These are phyloP conservation scores for Pomatostomus ruficeps DNA, from an alignment of 2,113 vertebrate genomes.

Conservation along the genomic window DNA sequence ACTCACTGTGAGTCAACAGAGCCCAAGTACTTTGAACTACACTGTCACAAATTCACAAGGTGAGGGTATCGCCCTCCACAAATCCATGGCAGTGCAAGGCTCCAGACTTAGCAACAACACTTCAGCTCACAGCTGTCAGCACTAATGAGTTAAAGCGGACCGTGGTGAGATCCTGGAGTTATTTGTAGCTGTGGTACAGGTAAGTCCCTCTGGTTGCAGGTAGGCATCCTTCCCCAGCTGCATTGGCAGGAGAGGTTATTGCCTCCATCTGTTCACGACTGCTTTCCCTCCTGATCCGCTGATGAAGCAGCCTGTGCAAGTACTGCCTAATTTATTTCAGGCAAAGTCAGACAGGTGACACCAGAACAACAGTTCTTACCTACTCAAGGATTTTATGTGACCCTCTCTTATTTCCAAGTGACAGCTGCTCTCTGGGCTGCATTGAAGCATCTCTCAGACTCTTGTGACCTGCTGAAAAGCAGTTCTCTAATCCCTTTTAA, in stretches of 20 bases:
- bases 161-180: not conserved
- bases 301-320: not conserved
- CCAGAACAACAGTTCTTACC: not conserved
- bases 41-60: not conserved
- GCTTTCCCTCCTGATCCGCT: not conserved
- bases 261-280: not conserved
- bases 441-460: not conserved
- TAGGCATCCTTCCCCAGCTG: not conserved
- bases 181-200: not conserved
- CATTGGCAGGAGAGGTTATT: slow-evolving; percentile 26
- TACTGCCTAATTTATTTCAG: not conserved
- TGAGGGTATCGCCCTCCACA: not conserved
- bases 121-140: not conserved
- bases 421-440: not conserved
- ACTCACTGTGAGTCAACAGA: not conserved
- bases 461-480: not conserved
- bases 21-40: not conserved
- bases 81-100: not conserved
- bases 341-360: slow-evolving; percentile 4
- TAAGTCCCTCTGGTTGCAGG: not conserved
- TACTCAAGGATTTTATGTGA: not conserved
- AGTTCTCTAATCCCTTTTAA: not conserved
- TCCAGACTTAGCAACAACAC: not conserved
- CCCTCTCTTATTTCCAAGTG: not conserved
- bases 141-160: not conserved